Percentiles rank a stretch among this genome's conserved stretches.
Conservation (phyloP, 2,888 invertebrate species). For the Hesperia comma region DNA sequence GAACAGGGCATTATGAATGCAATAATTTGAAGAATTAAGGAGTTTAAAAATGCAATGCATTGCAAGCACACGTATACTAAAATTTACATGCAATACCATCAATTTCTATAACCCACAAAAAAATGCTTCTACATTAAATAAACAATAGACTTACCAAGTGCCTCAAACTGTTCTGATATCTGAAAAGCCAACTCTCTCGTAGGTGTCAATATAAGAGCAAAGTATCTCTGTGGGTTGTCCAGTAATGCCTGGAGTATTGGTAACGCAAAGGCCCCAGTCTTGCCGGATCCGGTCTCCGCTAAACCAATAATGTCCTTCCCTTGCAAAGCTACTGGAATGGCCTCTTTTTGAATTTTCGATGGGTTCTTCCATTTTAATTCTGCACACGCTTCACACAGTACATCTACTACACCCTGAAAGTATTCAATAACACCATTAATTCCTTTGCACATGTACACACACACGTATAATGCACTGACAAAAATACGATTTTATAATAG, state of each 20-base stretch:
- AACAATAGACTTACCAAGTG: slow-evolving; percentile 90
- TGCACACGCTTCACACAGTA: slow-evolving; percentile 94
- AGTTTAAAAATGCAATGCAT: too few species aligned
- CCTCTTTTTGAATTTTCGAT: slow-evolving; percentile 96
- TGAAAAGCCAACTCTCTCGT: slow-evolving; percentile 99
- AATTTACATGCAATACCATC: too few species aligned
- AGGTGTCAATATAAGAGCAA: slow-evolving; percentile 96
- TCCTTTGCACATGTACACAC: too few species aligned
- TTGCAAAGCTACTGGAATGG: slow-evolving; percentile 95
- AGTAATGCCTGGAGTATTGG: slow-evolving; percentile 96
- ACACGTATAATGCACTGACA: too few species aligned
- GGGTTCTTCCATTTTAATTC: slow-evolving; percentile 97
- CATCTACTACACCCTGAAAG: slow-evolving; percentile 93
- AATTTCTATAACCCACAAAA: too few species aligned
- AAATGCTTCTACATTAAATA: too few species aligned
- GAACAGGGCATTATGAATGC: neutral
- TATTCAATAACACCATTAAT: neutral
- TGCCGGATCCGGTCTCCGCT: slow-evolving; percentile 95
- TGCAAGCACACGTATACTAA: too few species aligned
- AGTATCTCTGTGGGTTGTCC: slow-evolving; percentile 96
- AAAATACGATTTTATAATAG: too few species aligned
- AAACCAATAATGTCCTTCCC: slow-evolving; percentile 88
- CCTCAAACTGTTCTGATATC: slow-evolving; percentile 99
- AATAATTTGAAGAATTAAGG: too few species aligned
- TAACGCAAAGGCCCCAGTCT: slow-evolving; percentile 98